Evolutionary conservation across 2,888 invertebrate genomes (phyloP).

Genomic region (Ommatoiulus sabulosus): DNA sequence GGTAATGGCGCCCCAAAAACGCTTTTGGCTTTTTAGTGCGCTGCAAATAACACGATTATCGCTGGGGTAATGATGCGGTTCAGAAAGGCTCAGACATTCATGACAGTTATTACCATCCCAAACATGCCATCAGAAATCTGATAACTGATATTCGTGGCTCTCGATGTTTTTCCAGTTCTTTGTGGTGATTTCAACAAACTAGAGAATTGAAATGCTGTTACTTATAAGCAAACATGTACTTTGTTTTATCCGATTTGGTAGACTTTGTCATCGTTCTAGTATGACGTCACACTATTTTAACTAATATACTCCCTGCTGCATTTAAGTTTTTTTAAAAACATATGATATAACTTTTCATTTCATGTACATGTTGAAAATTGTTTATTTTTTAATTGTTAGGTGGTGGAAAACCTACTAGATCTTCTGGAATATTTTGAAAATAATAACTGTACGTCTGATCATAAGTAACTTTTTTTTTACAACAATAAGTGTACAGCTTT

Average conservation of each 20-base stretch:
- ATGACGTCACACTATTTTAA: neutral
- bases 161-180: neutral
- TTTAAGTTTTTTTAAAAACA: too few species aligned
- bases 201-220: neutral
- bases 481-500: too few species aligned
- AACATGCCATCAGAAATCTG: constrained; percentile 25
- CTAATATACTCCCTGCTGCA: too few species aligned
- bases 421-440: too few species aligned
- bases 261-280: neutral
- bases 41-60: constrained; percentile 13
- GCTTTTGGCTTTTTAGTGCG: neutral
- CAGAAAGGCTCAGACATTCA: neutral
- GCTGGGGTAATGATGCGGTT: constrained; percentile 21
- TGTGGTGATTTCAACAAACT: neutral
- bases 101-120: constrained; percentile 4
- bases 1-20: neutral
- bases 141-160: constrained; percentile 23
- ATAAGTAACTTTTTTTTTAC: too few species aligned
- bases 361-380: too few species aligned
- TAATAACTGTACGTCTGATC: too few species aligned
- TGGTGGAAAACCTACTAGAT: too few species aligned
- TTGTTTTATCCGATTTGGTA: neutral
- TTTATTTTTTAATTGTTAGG: too few species aligned
- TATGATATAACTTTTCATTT: too few species aligned
- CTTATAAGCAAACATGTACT: neutral